Base-by-base conservation (phyloP, 2,888 invertebrate species). In the Encarsia formosa region DNA sequence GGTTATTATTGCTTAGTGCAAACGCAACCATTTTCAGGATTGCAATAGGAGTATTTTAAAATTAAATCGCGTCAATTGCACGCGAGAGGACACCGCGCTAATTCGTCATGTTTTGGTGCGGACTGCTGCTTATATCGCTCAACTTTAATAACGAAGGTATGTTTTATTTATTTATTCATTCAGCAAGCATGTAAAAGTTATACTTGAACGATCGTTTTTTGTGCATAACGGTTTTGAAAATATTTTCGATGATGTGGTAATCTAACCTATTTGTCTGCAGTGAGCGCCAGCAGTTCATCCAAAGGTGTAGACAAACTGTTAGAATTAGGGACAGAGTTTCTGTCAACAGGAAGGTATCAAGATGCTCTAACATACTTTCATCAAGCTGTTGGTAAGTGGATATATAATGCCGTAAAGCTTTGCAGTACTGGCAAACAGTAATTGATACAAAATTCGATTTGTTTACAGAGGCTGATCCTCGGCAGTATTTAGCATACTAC, bases 361-460 rank as follows among this genome's bases (percentile, higher is more conserved):
- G 98, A 99, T 78, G 98, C 99, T 9, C 77, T 99, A 43, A 89
- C 92, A 54, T 97, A 99, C 74, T 99, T 95, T 77, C 97, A 99
- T 79, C 91, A 93, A 56, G 99, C 98, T 63, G 92, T 99, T 64
- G 96, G 91, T 91, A 72, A 80, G 86, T 76, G 40, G 34, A 29
- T 13, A 11, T 37, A 13, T 11, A 8, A 37, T 18, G 9, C n/a
- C 9, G 18, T 9, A 13, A 29, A 29, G 29, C 8, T 29, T 29
- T 29, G 13, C 13, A 29, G 13, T 9, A 9, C 29, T 29, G 13
- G 13, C 13, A n/a, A 19, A 22, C 18, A 29, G 29, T 8, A 9
- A 15, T 18, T 19, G 32, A 44, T 43, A 23, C 13, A n/a, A n/a
- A 9, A 11, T 15, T 38, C 9, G 16, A 11, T 37, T 24, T 16